These are phyloP conservation scores for Drosophila borealis DNA, from an alignment of 2,888 invertebrate genomes.

Conservation along the genomic window DNA sequence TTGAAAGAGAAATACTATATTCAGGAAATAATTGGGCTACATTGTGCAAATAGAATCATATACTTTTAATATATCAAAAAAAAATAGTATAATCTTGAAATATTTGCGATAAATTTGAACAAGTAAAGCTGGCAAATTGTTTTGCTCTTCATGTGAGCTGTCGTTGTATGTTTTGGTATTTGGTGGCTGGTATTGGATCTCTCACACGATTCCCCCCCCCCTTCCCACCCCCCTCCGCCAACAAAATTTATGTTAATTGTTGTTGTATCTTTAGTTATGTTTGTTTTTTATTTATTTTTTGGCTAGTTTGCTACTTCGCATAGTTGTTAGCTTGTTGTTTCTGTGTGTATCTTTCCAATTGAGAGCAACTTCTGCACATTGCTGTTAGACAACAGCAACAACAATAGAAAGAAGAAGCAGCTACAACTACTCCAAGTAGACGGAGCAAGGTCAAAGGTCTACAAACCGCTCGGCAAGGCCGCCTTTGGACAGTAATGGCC, in stretches of 20 bases:
- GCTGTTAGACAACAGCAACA: slow-evolving; percentile 44
- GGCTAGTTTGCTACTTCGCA: slow-evolving; percentile 27
- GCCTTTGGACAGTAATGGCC: slow-evolving; percentile 71
- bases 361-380: slow-evolving; percentile 70
- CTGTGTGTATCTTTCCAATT: slow-evolving; percentile 75
- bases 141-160: not conserved
- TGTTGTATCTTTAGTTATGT: slow-evolving; percentile 39
- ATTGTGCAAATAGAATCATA: too few species aligned
- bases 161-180: not conserved
- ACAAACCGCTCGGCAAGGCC: slow-evolving; percentile 74
- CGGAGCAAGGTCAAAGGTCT: slow-evolving; percentile 76
- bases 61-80: too few species aligned
- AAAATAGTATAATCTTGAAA: too few species aligned
- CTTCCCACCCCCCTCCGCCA: not conserved
- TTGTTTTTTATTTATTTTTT: slow-evolving; percentile 23
- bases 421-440: slow-evolving; percentile 56
- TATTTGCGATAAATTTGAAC: not conserved
- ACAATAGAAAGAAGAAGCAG: slow-evolving; percentile 27
- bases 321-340: slow-evolving; percentile 38
- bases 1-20: too few species aligned
- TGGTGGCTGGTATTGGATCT: not conserved
- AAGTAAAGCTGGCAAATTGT: not conserved
- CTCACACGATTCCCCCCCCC: not conserved
- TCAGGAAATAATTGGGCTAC: too few species aligned
- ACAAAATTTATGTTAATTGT: slow-evolving; percentile 35